Evolutionary conservation across 2,888 invertebrate species (phyloP), one percentile per base, ranked within the genome.

Genomic region (Molanna angustata): DNA sequence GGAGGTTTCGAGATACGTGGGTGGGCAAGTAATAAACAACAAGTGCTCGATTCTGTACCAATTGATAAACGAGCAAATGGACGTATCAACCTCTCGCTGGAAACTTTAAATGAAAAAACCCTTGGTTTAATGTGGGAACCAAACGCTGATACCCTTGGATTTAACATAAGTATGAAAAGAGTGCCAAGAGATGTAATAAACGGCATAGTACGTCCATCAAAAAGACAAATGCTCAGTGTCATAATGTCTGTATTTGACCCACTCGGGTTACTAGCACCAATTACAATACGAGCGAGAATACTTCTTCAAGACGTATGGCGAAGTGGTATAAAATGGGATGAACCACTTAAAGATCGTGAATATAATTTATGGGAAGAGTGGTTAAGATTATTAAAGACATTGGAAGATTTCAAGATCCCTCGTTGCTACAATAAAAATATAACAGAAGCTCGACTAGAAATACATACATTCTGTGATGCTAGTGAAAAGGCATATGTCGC

Each of bases 381-480:
- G 45, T 9, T 51, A 17, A 20, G 37, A 27, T 14, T 27, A 1
- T 18, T 51, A 27, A 37, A 43, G 21, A 13, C 4, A 3, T 13
- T 44, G n/a, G 32, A 13, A 7, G 9, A 14, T 2, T 22, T 27
- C 2, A 21, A 22, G n/a, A 37, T 37, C 2, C 49, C 21, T 13
- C 40, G 49, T 6, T 39, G 18, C 27, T 49, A 49, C 32, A 22
- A 39, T 13, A 16, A 2, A 21, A 22, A 27, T 11, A 13, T 9
- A 7, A 20, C 11, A 7, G 14, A 46, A 7, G 20, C 7, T 32
- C 18, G 9, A n/a, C n/a, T 33, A 31, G 39, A 62, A 33, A 44
- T 59, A 7, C 56, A 60, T 14, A 37, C 56, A 1, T 58, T 59
- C 21, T 51, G 58, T 21, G 56, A 60, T 20, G 55, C 59, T 1